Percentiles rank a stretch among this genome's conserved stretches.
phyloP scores from a whole-genome alignment of 2,888 invertebrate species.

The Notodonta ziczac region DNA sequence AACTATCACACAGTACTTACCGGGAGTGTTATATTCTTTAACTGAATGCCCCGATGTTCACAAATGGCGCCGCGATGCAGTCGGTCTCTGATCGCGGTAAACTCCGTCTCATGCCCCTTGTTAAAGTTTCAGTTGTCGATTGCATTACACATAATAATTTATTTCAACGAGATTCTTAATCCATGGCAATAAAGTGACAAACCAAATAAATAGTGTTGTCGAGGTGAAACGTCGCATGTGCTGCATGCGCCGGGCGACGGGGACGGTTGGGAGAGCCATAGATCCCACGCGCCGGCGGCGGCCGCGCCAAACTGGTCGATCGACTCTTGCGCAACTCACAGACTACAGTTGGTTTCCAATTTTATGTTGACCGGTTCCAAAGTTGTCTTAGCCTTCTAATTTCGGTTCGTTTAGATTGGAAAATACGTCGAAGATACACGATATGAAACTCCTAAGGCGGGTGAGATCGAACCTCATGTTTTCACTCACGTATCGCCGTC shows the following conservation, averaged over 20 bases:
- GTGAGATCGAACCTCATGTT: constrained; percentile 42
- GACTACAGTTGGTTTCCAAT: constrained; percentile 83
- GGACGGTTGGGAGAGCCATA: constrained; percentile 50
- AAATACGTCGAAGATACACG: constrained; percentile 69
- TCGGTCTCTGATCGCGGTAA: constrained; percentile 4
- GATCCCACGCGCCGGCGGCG: constrained; percentile 70
- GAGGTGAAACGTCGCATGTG: constrained; percentile 55
- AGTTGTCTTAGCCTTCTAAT: constrained; percentile 83
- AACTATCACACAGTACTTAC: background rate
- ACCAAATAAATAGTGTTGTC: constrained; percentile 59
- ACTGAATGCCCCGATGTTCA: constrained; percentile 5
- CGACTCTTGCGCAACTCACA: constrained; percentile 79
- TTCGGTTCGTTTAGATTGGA: constrained; percentile 83
- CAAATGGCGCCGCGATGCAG: constrained; percentile 5
- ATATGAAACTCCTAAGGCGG: constrained; percentile 44
- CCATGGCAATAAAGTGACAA: constrained; percentile 70
- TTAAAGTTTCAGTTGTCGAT: constrained; percentile 53
- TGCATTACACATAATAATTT: constrained; percentile 64
- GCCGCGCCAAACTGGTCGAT: constrained; percentile 75
- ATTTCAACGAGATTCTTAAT: constrained; percentile 77
- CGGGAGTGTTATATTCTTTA: background rate
- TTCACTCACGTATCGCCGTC: constrained; percentile 47
- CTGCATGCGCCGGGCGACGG: constrained; percentile 27
- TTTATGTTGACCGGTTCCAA: constrained; percentile 84
- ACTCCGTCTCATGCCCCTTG: constrained; percentile 14